Percentiles rank a stretch among this genome's conserved stretches.
Conservation (phyloP, 2,113 vertebrate genomes). For the Bombycilla garrulus region DNA sequence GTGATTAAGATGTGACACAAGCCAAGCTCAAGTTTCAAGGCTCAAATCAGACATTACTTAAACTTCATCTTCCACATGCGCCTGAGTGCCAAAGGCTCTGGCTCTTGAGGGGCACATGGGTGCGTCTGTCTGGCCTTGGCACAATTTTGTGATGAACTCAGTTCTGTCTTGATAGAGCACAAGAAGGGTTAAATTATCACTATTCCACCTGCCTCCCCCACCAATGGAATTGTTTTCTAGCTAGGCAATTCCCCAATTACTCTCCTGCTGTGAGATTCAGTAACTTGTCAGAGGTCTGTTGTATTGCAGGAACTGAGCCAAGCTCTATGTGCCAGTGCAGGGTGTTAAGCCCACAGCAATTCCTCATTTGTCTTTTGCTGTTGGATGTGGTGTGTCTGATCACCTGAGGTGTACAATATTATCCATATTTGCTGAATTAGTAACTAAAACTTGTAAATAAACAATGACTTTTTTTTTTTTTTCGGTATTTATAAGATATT, state of each 20-base stretch:
- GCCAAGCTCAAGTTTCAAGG: not conserved
- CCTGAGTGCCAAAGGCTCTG: not conserved
- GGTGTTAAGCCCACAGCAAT: not conserved
- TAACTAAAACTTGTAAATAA: not conserved
- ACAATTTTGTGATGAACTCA: not conserved
- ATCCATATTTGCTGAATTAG: not conserved
- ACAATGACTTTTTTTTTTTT: not conserved
- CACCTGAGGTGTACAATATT: not conserved
- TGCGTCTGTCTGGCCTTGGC: not conserved
- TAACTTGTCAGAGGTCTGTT: not conserved
- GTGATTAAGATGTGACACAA: not conserved
- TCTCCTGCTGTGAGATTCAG: not conserved
- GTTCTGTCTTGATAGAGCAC: not conserved
- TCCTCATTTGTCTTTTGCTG: not conserved
- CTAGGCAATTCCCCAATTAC: not conserved
- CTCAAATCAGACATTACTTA: not conserved
- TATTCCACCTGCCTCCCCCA: not conserved
- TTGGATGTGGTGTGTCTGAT: not conserved
- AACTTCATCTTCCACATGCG: not conserved
- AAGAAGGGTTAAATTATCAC: not conserved
- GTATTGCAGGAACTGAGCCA: not conserved
- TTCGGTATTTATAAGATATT: not conserved
- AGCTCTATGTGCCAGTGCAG: not conserved
- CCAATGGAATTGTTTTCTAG: not conserved
- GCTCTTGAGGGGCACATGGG: rapidly evolving